Evolutionary conservation across 2,113 vertebrate species (phyloP).

Genomic region (Saimiri boliviensis): DNA sequence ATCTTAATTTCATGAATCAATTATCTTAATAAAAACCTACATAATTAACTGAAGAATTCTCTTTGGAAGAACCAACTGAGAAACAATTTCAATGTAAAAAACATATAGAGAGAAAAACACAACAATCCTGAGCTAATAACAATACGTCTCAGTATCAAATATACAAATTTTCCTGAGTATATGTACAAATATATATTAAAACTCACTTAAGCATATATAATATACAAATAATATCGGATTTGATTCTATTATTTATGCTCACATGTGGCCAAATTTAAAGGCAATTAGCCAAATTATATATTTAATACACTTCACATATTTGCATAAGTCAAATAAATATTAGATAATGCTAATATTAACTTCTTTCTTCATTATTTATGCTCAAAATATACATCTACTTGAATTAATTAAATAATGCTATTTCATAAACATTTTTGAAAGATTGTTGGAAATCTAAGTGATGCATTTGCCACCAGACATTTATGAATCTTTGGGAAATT

Average conservation of each 20-base stretch:
- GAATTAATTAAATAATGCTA: not conserved
- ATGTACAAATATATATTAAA: not conserved
- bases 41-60: conserved; percentile 56
- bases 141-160: not conserved
- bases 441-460: not conserved
- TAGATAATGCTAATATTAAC: not conserved
- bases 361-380: not conserved
- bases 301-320: not conserved
- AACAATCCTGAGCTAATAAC: not conserved
- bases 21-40: conserved; percentile 67
- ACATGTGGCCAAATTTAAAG: not conserved
- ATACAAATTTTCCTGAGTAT: not conserved
- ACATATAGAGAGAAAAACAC: not conserved
- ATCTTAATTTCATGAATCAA: conserved; percentile 66
- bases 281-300: not conserved
- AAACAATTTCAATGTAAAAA: conserved; percentile 23
- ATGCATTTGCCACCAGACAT: not conserved
- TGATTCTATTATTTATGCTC: not conserved
- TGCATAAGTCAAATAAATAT: not conserved
- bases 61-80: conserved; percentile 40
- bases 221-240: not conserved
- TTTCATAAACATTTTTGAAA: conserved; percentile 8
- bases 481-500: not conserved
- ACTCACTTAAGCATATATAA: not conserved
- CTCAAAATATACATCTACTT: not conserved